Percentiles rank a stretch among this genome's conserved stretches.
phyloP scores from a whole-genome alignment of 2,797 vertebrate species.

The Yasuhikotakia modesta region DNA sequence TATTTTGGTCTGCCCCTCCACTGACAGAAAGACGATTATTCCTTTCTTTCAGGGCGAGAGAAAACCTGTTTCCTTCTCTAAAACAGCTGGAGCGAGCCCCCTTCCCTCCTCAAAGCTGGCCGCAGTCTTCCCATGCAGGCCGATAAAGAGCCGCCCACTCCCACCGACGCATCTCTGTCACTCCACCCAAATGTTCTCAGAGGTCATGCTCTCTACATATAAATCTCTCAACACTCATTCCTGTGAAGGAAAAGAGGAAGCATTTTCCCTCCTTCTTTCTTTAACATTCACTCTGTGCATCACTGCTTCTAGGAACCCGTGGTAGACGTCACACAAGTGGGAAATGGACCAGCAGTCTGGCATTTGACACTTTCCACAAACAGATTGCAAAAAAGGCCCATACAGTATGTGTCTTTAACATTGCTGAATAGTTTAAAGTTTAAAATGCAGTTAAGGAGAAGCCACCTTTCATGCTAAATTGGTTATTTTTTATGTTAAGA shows the following conservation, averaged over 20 bases:
- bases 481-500: no score
- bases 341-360: conserved; percentile 56
- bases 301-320: conserved; percentile 58
- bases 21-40: conserved; percentile 79
- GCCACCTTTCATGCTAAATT: no score
- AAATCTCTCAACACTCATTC: conserved; percentile 76
- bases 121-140: conserved; percentile 36
- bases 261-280: conserved; percentile 10
- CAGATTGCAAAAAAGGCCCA: neutral
- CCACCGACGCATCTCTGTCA: conserved; percentile 48
- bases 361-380: neutral
- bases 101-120: conserved; percentile 39
- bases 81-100: conserved; percentile 66
- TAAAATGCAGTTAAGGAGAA: no score
- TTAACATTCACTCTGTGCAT: conserved; percentile 42
- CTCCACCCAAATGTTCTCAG: conserved; percentile 62
- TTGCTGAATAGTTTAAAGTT: no score
- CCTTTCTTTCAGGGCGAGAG: conserved; percentile 66
- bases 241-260: conserved; percentile 42
- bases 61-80: conserved; percentile 73
- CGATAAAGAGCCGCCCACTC: conserved; percentile 74
- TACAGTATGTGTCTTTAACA: no score
- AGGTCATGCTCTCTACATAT: conserved; percentile 70
- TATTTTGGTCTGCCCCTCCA: conserved; percentile 64
- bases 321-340: conserved; percentile 54